Base-by-base conservation (phyloP, 2,797 vertebrate species). In the Perodicticus potto region DNA sequence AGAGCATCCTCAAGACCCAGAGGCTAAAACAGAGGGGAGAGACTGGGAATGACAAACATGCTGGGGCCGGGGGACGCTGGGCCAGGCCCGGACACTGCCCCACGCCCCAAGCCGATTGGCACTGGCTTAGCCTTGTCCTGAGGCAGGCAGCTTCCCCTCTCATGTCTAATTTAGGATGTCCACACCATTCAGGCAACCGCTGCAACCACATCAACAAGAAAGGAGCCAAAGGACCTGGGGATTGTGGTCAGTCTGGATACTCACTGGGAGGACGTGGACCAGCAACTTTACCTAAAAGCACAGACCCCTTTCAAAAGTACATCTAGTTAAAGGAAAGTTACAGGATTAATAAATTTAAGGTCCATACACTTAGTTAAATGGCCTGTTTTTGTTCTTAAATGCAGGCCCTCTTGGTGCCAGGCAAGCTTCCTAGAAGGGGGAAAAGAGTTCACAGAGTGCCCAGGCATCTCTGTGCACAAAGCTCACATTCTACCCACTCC, bases 11-110 rank as follows among this genome's bases (percentile, higher is more conserved):
- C 1, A 2, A 4, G 43, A 20, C 13, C 16, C 1, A 16, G 29
- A 43, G 43, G 20, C 25, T 1, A 6, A 11, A 49, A 49, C 37
- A 40, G 32, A 74, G 16, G 14, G 8, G 20, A 57, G 34, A 27
- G 29, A 32, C 43, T 3, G 14, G 27, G 23, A 2, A 13, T 0
- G 2, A 13, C 13, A 10, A 1, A 2, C 0, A 1, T 40, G 40
- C 53, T 11, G 32, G 81, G 63, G 29, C 72, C 1, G 1, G n/a
- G 22, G n/a, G 13, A 25, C 34, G n/a, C 4, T 1, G 7, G 13
- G n/a, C 4, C 22, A 57, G 55, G 37, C 55, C 70, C 37, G 7
- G 20, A 25, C 32, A 45, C 63, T n/a, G 29, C 43, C 43, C n/a
- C 67, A 22, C 1, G 13, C 77, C 22, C 20, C 7, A 16, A 2